A percentile compares a stretch with the other conserved stretches of the same genome.
These are phyloP conservation scores for Mugil cephalus DNA, from an alignment of 2,113 vertebrate species.

Conservation along the genomic window DNA sequence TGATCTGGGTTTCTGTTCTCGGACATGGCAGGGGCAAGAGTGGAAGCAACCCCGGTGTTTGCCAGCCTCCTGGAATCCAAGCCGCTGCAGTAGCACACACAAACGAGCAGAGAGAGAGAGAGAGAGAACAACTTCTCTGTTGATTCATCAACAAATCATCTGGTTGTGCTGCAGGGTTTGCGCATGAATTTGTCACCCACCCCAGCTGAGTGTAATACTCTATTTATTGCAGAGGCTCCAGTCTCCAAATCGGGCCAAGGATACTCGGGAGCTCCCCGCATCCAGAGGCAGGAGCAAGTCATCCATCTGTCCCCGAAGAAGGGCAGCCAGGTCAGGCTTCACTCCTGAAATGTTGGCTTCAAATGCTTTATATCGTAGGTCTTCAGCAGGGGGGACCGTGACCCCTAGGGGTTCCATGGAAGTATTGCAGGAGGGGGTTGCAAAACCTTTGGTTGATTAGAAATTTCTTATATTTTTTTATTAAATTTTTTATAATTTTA, in stretches of 20 bases:
- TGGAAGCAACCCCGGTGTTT: conserved; percentile 19
- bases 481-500: no score
- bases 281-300: conserved; percentile 97
- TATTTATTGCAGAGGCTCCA: conserved; percentile 77
- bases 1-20: conserved; percentile 35
- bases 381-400: no score
- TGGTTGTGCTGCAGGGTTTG: conserved; percentile 40
- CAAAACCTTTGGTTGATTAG: no score
- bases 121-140: conserved; percentile 5
- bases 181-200: conserved; percentile 31
- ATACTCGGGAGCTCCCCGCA: conserved; percentile 92
- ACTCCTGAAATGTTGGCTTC: not conserved
- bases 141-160: conserved; percentile 34
- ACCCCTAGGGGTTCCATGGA: no score
- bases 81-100: conserved; percentile 24
- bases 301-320: conserved; percentile 97
- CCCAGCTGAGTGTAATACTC: conserved; percentile 19
- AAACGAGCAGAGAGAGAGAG: conserved; percentile 34
- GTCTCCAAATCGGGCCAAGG: conserved; percentile 90
- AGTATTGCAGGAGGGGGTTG: no score
- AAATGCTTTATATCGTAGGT: no score
- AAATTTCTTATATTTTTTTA: no score
- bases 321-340: conserved; percentile 91
- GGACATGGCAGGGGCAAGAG: conserved; percentile 22
- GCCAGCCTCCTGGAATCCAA: conserved; percentile 16